phyloP scores from a whole-genome alignment of 2,797 vertebrate genomes.

The Eurystomus glaucurus region DNA sequence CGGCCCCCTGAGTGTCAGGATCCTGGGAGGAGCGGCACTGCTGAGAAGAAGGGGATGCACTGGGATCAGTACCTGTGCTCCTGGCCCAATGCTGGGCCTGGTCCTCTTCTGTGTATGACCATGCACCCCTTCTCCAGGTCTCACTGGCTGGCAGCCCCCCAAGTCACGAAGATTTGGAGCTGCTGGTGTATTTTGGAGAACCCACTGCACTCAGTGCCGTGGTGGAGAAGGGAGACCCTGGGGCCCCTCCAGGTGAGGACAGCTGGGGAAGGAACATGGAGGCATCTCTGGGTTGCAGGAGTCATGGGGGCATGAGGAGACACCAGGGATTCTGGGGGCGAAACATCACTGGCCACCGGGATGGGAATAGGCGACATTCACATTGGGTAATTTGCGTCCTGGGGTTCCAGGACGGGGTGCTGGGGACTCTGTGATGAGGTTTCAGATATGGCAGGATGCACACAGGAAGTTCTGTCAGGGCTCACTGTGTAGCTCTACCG shows the following conservation, averaged over 20 bases:
- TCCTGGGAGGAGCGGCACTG: background rate
- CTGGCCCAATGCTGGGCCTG: background rate
- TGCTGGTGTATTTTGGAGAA: background rate
- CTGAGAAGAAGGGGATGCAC: background rate
- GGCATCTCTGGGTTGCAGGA: background rate
- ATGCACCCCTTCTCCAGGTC: background rate
- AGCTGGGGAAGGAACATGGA: background rate
- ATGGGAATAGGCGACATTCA: background rate
- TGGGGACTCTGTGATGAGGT: background rate
- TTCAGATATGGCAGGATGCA: background rate
- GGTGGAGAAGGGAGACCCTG: background rate
- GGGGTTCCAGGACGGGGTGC: background rate
- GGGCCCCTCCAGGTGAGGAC: background rate
- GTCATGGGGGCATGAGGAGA: accelerated
- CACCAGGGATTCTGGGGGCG: background rate
- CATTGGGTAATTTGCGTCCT: background rate
- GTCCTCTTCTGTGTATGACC: background rate
- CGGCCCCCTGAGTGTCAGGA: background rate
- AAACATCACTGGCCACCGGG: background rate
- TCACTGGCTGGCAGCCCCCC: background rate
- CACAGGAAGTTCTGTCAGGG: background rate
- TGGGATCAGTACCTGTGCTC: background rate
- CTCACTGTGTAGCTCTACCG: background rate
- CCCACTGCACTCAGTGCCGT: background rate
- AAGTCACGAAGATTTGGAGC: background rate